Conservation (phyloP, 1,140 invertebrate genomes). For the Sminthurinus signatus region DNA sequence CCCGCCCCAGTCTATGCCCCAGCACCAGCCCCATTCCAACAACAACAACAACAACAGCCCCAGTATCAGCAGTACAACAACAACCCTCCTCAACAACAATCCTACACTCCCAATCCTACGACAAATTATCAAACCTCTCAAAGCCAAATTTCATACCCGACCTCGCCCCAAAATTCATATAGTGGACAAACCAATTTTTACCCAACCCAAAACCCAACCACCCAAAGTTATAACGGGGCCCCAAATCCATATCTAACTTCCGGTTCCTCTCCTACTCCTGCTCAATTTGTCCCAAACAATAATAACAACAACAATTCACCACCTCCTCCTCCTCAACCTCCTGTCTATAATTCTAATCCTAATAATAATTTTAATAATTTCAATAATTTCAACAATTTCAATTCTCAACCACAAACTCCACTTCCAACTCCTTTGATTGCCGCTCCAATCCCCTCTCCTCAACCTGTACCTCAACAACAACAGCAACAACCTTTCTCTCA, state of each 20-base stretch:
- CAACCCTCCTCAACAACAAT: background rate
- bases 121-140: constrained; percentile 5
- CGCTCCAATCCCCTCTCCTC: no score
- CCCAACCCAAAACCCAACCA: background rate
- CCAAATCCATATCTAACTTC: background rate
- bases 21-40: background rate
- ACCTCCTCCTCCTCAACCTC: no score
- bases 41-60: constrained; percentile 9
- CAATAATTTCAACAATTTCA: no score
- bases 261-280: background rate
- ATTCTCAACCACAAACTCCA: no score
- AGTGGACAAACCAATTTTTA: background rate
- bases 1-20: background rate
- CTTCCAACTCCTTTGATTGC: no score
- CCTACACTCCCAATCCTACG: background rate
- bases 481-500: no score
- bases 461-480: no score
- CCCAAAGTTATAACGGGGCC: constrained; percentile 5
- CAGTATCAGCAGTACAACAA: background rate
- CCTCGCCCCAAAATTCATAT: constrained; percentile 2
- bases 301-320: no score
- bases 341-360: no score
- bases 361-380: no score
- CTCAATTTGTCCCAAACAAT: no score
- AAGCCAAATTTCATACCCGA: background rate